phyloP scores from a whole-genome alignment of 2,888 invertebrate species.

The Limnephilus marmoratus region DNA sequence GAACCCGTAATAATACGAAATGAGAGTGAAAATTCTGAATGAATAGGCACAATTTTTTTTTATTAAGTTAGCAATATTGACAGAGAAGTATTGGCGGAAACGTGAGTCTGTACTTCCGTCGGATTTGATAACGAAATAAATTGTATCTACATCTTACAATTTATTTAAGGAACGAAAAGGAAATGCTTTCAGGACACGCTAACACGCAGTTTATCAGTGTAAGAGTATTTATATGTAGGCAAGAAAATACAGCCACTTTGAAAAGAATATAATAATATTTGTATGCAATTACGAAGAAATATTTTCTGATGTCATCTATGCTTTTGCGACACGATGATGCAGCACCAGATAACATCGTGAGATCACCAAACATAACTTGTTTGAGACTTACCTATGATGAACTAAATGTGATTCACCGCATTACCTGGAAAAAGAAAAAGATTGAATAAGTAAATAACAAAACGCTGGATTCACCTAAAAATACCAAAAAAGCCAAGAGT shows the following conservation, averaged over 20 bases:
- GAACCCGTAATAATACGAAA: conserved; percentile 41
- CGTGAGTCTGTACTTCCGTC: neutral
- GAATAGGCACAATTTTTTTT: conserved; percentile 49
- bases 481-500: neutral
- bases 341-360: neutral
- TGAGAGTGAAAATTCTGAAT: conserved; percentile 43
- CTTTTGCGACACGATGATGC: neutral
- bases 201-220: neutral
- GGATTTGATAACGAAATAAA: conserved; percentile 24
- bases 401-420: conserved; percentile 46
- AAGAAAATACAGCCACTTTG: neutral
- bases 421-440: conserved; percentile 47
- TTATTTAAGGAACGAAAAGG: neutral
- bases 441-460: conserved; percentile 13
- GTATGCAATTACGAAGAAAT: neutral
- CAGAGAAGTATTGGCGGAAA: conserved; percentile 24
- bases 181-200: neutral
- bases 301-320: neutral
- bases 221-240: neutral
- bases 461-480: neutral
- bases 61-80: conserved; percentile 48
- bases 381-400: conserved; percentile 46
- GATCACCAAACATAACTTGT: neutral
- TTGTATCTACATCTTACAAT: neutral
- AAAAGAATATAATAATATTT: neutral